These are phyloP conservation scores for Pedetes capensis DNA, from an alignment of 2,113 vertebrate species.

Conservation along the genomic window DNA sequence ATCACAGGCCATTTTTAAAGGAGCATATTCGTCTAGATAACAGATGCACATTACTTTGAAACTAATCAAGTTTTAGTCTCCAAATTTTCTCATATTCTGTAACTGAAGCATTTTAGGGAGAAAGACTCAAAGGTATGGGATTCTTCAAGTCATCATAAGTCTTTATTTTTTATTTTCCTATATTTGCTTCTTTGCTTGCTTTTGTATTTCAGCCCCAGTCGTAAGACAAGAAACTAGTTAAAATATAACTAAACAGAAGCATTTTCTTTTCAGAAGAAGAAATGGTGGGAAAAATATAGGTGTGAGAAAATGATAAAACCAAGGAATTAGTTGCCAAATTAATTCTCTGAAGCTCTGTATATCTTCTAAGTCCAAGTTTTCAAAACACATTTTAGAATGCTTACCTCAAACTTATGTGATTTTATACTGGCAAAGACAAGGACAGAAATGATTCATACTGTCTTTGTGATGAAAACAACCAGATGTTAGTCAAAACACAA, in stretches of 20 bases:
- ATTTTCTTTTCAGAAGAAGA: neutral
- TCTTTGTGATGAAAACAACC: constrained; percentile 43
- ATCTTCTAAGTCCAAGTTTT: constrained; percentile 40
- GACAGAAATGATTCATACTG: constrained; percentile 37
- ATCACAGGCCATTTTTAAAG: constrained; percentile 41
- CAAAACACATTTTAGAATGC: constrained; percentile 41
- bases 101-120: neutral
- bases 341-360: neutral
- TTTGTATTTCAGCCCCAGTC: neutral
- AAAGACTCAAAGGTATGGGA: neutral
- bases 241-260: constrained; percentile 34
- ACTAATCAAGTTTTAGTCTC: neutral
- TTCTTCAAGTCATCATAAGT: neutral
- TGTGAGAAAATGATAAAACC: neutral
- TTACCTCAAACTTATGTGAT: constrained; percentile 25
- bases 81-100: neutral
- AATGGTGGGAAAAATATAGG: neutral
- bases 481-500: neutral
- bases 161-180: neutral
- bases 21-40: constrained; percentile 15
- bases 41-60: constrained; percentile 42
- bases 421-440: constrained; percentile 26
- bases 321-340: neutral
- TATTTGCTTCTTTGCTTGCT: neutral
- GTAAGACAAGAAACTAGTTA: neutral